These are phyloP conservation scores for Pangasianodon hypophthalmus DNA, from an alignment of 2,113 vertebrate species.

Conservation along the genomic window DNA sequence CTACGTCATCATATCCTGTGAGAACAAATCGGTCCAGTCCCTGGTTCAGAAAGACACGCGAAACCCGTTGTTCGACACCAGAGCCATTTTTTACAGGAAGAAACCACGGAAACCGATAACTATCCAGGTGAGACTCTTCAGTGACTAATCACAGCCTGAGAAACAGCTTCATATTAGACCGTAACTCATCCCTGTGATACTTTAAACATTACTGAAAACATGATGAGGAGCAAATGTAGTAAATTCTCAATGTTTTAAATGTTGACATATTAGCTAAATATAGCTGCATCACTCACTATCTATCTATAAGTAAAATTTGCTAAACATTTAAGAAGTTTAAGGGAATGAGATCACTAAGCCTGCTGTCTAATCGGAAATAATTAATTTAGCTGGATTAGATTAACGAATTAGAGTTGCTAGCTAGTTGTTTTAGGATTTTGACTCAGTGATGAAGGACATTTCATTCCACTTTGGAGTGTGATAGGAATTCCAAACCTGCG, in stretches of 20 bases:
- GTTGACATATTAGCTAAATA: no score
- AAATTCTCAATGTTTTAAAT: not conserved
- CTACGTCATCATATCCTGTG: conserved; percentile 86
- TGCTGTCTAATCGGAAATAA: not conserved
- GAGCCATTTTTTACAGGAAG: conserved; percentile 88
- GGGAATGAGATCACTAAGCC: not conserved
- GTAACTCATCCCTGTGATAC: not conserved
- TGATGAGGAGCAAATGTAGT: not conserved
- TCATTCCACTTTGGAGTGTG: not conserved
- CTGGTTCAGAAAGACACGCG: conserved; percentile 71
- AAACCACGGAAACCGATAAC: conserved; percentile 78
- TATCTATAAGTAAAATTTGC: no score
- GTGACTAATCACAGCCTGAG: not conserved
- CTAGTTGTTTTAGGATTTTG: no score
- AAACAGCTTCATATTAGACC: not conserved
- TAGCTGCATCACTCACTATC: not conserved
- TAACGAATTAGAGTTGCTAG: not conserved
- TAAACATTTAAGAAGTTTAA: not conserved
- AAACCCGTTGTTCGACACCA: conserved; percentile 77
- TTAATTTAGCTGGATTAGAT: not conserved
- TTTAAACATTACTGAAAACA: not conserved
- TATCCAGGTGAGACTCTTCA: conserved; percentile 78
- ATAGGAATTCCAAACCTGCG: no score
- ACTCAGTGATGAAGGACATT: not conserved
- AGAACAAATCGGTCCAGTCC: conserved; percentile 75